Conservation (phyloP, 2,888 invertebrate species). For the Selenia dentaria region DNA sequence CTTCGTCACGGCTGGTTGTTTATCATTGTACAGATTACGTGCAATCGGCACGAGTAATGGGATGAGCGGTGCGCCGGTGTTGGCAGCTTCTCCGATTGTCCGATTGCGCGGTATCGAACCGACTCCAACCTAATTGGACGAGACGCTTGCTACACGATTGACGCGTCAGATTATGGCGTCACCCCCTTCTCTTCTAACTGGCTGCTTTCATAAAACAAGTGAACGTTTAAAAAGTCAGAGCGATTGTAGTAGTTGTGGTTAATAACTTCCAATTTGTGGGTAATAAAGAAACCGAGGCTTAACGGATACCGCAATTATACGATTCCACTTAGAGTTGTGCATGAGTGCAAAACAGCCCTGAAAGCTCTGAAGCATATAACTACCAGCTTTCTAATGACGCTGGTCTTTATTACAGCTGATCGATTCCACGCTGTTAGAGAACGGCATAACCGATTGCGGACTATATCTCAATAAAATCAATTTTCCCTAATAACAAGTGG, state of each 20-base stretch:
- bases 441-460: slow-evolving; percentile 42
- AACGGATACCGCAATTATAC: slow-evolving; percentile 1
- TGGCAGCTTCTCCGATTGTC: slow-evolving; percentile 37
- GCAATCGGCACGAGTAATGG: slow-evolving; percentile 40
- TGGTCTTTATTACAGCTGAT: slow-evolving; percentile 38
- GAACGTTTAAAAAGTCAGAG: background rate
- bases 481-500: slow-evolving; percentile 57
- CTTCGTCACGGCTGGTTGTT: slow-evolving; percentile 18
- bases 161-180: background rate
- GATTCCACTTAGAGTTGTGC: slow-evolving; percentile 21
- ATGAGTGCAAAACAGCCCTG: slow-evolving; percentile 25
- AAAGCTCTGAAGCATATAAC: slow-evolving; percentile 30
- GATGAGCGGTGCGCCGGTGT: slow-evolving; percentile 30
- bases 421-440: slow-evolving; percentile 46
- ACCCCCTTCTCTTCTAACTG: slow-evolving; percentile 1
- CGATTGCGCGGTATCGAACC: slow-evolving; percentile 19
- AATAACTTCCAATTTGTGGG: background rate
- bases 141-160: slow-evolving; percentile 14
- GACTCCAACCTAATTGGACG: slow-evolving; percentile 11
- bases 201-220: background rate
- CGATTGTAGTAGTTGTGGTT: background rate
- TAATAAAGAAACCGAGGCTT: background rate
- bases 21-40: slow-evolving; percentile 18
- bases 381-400: slow-evolving; percentile 34
- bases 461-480: slow-evolving; percentile 60